Evolutionary conservation across 2,113 vertebrate genomes (phyloP).

Genomic region (Crypturellus undulatus): DNA sequence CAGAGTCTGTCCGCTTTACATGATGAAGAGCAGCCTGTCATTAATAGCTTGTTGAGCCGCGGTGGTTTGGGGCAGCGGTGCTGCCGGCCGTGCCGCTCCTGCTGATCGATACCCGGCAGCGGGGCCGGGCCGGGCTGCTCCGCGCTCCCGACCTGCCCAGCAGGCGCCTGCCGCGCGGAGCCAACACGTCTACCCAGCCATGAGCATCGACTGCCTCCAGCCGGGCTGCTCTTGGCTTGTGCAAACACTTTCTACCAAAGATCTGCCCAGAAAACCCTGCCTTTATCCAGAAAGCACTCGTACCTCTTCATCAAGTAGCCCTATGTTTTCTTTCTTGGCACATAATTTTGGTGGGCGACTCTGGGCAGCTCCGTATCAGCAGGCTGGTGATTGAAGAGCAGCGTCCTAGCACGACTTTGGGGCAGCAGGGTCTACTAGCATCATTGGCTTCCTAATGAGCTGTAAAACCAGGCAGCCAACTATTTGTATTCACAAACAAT

Average conservation of each 20-base stretch:
- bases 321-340: neutral
- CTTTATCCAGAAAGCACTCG: neutral
- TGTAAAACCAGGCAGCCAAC: neutral
- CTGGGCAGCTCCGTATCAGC: neutral
- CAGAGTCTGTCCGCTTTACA: slow-evolving; percentile 58
- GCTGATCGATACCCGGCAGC: slow-evolving; percentile 55
- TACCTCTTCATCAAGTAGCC: neutral
- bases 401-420: neutral
- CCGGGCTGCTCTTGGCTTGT: neutral
- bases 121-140: neutral
- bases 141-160: neutral
- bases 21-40: slow-evolving; percentile 70
- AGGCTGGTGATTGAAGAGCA: neutral
- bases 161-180: neutral
- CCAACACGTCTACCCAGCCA: no score
- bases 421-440: neutral
- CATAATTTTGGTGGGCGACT: neutral
- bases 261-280: neutral
- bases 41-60: slow-evolving; percentile 74
- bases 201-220: neutral
- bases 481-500: slow-evolving; percentile 47
- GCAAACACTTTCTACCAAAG: neutral
- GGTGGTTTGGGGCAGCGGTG: slow-evolving; percentile 58
- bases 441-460: slow-evolving; percentile 8
- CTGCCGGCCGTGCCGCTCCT: neutral